phyloP scores from a whole-genome alignment of 2,113 vertebrate species.

The Leucoraja erinaceus region DNA sequence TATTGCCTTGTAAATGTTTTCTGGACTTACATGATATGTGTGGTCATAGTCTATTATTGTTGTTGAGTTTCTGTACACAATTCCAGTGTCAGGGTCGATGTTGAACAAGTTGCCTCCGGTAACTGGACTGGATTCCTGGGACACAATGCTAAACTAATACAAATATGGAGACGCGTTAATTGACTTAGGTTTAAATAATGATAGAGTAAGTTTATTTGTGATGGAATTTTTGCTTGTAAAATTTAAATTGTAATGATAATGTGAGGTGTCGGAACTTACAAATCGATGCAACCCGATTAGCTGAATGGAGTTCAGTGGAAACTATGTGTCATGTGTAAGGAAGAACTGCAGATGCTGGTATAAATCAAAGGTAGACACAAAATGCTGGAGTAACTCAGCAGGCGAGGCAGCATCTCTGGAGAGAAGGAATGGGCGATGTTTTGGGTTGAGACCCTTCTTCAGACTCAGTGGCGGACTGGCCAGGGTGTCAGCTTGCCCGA shows the following conservation, averaged over 20 bases:
- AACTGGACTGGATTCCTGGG: constrained; percentile 20
- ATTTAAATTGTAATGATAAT: background rate
- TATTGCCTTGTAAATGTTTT: background rate
- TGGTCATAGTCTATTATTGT: background rate
- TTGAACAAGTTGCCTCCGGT: background rate
- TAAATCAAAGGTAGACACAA: too few species aligned
- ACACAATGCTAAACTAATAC: constrained; percentile 18
- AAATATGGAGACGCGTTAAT: background rate
- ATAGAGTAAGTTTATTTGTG: background rate
- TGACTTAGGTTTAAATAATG: background rate
- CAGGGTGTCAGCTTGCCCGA: too few species aligned
- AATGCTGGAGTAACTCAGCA: too few species aligned
- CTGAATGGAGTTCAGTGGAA: background rate
- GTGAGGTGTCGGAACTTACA: background rate
- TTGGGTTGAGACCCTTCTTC: too few species aligned
- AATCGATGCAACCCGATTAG: background rate
- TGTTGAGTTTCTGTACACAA: constrained; percentile 13
- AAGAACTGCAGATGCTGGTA: too few species aligned
- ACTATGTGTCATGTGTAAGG: background rate
- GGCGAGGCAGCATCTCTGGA: too few species aligned
- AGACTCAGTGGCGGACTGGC: too few species aligned
- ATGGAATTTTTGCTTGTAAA: background rate
- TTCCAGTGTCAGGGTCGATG: constrained; percentile 15
- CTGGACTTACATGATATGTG: constrained; percentile 23
- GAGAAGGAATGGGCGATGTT: too few species aligned